Base-by-base conservation (phyloP, 2,888 invertebrate species). In the Girardia tigrina region DNA sequence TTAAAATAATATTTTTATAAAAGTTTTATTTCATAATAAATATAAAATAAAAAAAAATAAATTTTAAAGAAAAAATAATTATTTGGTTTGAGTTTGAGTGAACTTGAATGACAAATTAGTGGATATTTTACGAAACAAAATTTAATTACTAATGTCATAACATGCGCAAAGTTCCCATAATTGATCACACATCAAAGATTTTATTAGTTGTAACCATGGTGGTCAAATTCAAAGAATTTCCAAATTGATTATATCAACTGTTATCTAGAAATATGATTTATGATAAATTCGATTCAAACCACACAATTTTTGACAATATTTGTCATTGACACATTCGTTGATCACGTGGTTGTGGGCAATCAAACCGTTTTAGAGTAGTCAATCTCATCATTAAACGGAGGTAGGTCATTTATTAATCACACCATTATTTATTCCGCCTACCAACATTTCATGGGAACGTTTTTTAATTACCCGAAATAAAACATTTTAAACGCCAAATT, bases 381-480 rank as follows among this genome's bases (percentile, higher is more conserved):
- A 56, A 23, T 56, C 56, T 56, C 56, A 56, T 56, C 56, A 56
- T 56, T 56, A 56, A 56, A 56, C 56, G 56, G 56, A 56, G 56
- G 56, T 56, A 56, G 56, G 56, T 56, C 56, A 56, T 23, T 56
- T 56, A 56, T 56, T 56, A 56, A 56, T 56, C 56, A 56, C n/a
- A 16, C n/a, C n/a, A 56, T 56, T n/a, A 56, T 56, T 56, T 56
- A 12, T 56, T 56, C 56, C 56, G 56, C 56, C 56, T 56, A 56
- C 56, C 56, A 56, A 56, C n/a, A 56, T 56, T 56, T 56, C 56
- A 56, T 56, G 56, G 56, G 56, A 56, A 56, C 4, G 23, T 12
- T 56, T 56, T 56, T 56, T 56, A 56, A 56, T 56, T 56, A 23
- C 56, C 56, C n/a, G 23, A 56, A 56, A 56, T 56, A 56, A 56